These are phyloP conservation scores for Arrhamphus sclerolepis DNA, from an alignment of 2,797 vertebrate species.

Conservation along the genomic window DNA sequence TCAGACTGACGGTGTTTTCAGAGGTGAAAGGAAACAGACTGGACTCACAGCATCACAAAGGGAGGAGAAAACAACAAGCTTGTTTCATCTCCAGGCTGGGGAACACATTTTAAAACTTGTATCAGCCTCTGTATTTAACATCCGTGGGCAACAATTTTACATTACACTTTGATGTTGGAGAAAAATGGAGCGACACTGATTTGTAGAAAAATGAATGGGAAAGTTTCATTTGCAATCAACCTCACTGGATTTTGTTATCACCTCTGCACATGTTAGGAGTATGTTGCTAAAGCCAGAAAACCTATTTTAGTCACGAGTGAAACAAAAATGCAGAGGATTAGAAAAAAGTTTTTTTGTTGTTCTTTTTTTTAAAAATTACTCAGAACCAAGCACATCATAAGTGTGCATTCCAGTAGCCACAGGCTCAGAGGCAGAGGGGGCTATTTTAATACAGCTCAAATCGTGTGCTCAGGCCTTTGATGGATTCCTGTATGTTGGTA, in stretches of 20 bases:
- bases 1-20: conserved; percentile 54
- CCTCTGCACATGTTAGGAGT: no score
- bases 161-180: no score
- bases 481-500: conserved; percentile 15
- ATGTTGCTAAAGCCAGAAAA: no score
- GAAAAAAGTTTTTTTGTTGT: no score
- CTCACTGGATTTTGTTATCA: no score
- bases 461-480: conserved; percentile 23
- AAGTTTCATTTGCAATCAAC: no score
- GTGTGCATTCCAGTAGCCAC: conserved; percentile 18
- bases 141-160: neutral
- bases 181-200: no score
- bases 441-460: conserved; percentile 20
- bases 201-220: no score
- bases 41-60: conserved; percentile 16
- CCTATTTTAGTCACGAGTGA: no score
- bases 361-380: no score
- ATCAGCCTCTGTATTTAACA: neutral
- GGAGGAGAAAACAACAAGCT: conserved; percentile 36
- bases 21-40: conserved; percentile 42
- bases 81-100: neutral
- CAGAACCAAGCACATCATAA: neutral
- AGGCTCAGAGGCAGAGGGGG: neutral
- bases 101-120: conserved; percentile 19
- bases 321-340: no score